phyloP scores from a whole-genome alignment of 1,140 invertebrate genomes.

The Hermetia illucens region DNA sequence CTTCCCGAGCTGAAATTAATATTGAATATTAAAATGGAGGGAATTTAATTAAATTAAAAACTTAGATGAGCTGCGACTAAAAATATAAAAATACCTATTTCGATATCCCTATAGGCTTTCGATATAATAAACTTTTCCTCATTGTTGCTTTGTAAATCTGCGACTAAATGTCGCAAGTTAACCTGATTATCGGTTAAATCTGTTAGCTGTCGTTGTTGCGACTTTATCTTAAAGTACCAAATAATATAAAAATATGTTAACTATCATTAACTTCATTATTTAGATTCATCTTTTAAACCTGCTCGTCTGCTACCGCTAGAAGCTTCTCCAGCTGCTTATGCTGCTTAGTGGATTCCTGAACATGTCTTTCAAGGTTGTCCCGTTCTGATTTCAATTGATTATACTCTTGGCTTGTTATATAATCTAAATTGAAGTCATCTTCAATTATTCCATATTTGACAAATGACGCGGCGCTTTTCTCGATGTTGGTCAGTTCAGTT shows the following conservation, averaged over 20 bases:
- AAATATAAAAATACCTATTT: conserved; percentile 12
- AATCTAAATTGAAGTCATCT: conserved; percentile 21
- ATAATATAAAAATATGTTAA: background rate
- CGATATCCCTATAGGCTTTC: conserved; percentile 23
- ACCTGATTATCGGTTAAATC: conserved; percentile 29
- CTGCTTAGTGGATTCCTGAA: conserved; percentile 20
- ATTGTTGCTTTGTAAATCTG: conserved; percentile 24
- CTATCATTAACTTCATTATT: background rate
- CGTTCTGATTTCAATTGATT: conserved; percentile 14
- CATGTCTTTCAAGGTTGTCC: conserved; percentile 10
- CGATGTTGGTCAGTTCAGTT: background rate
- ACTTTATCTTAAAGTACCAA: conserved; percentile 15
- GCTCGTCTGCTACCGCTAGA: conserved; percentile 29
- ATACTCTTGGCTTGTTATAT: conserved; percentile 18
- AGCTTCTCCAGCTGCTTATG: conserved; percentile 29
- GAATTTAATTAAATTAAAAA: background rate
- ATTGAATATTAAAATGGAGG: background rate
- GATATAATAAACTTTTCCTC: conserved; percentile 24
- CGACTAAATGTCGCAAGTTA: conserved; percentile 23
- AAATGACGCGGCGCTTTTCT: conserved; percentile 12
- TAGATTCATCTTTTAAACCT: conserved; percentile 7
- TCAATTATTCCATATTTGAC: conserved; percentile 21
- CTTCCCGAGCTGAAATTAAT: conserved; percentile 15
- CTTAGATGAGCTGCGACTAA: background rate
- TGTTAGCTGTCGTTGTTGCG: conserved; percentile 23